These are phyloP conservation scores for Brachionichthys hirsutus DNA, from an alignment of 2,113 vertebrate genomes.

Conservation along the genomic window DNA sequence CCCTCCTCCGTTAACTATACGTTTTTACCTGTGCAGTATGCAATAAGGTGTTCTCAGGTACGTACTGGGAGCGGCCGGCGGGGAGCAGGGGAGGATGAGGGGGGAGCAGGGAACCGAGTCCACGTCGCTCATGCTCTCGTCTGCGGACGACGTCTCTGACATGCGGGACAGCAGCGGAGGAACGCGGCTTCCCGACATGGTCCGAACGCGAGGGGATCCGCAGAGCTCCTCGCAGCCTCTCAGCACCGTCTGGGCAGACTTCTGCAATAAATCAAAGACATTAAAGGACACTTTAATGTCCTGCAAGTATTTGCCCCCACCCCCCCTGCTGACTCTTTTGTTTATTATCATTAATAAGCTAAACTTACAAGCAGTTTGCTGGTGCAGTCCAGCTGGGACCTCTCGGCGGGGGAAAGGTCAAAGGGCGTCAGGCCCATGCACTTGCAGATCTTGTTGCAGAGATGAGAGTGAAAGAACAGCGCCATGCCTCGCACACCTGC, in stretches of 20 bases:
- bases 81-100: constrained; percentile 59
- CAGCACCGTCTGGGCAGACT: constrained; percentile 88
- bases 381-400: constrained; percentile 81
- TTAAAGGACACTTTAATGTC: no score
- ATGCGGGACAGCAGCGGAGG: constrained; percentile 84
- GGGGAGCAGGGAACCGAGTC: constrained; percentile 92
- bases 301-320: no score
- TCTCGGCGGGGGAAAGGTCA: constrained; percentile 86
- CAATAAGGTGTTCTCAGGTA: background rate
- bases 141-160: constrained; percentile 88
- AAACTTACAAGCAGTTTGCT: constrained; percentile 86
- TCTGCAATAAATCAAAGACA: constrained; percentile 67
- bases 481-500: constrained; percentile 97
- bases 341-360: background rate
- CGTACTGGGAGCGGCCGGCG: constrained; percentile 51
- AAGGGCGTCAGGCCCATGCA: constrained; percentile 92
- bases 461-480: constrained; percentile 94
- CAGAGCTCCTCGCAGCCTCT: constrained; percentile 91
- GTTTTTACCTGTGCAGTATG: background rate
- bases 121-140: constrained; percentile 87
- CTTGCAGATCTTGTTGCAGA: constrained; percentile 95
- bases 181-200: constrained; percentile 79
- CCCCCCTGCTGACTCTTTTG: background rate
- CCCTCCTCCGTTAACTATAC: background rate
- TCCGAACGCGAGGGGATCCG: constrained; percentile 88